A percentile compares a stretch with the other conserved stretches of the same genome.
Evolutionary conservation across 2,113 vertebrate species (phyloP).

Genomic region (zebrafish (Danio rerio)): DNA sequence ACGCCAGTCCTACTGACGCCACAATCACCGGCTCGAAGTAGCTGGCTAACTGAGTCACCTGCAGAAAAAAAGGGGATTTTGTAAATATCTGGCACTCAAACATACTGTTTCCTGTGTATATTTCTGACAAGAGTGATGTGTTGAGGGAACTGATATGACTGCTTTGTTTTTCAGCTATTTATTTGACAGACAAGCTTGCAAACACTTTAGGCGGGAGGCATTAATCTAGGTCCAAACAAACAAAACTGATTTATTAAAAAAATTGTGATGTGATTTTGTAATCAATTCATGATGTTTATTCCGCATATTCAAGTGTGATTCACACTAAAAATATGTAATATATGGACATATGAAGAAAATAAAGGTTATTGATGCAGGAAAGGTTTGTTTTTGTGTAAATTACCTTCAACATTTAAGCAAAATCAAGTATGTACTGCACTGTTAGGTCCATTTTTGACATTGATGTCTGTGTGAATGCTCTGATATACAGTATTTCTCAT

Average conservation of each 20-base stretch:
- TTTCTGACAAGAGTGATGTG: background rate
- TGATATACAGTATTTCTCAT: too few relatives aligned
- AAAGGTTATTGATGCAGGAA: constrained; percentile 5
- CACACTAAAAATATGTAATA: too few relatives aligned
- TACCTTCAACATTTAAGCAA: background rate
- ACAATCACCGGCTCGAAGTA: constrained; percentile 95
- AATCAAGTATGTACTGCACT: background rate
- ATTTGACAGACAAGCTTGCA: background rate
- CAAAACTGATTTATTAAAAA: background rate
- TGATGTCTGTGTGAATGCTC: too few relatives aligned
- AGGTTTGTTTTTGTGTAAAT: background rate
- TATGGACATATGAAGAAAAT: background rate
- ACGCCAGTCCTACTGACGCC: constrained; percentile 92
- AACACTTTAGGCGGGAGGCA: constrained; percentile 1
- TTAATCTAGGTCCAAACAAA: background rate
- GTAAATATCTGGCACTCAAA: background rate
- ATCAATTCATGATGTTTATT: constrained; percentile 6
- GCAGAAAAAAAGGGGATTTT: background rate
- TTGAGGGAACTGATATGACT: background rate
- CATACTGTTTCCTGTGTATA: constrained; percentile 1
- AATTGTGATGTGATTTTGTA: background rate
- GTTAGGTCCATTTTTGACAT: too few relatives aligned
- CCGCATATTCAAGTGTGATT: background rate
- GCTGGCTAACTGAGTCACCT: constrained; percentile 95
- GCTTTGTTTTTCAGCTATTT: background rate